phyloP scores from a whole-genome alignment of 2,888 invertebrate genomes.

The Amorpha juglandis region DNA sequence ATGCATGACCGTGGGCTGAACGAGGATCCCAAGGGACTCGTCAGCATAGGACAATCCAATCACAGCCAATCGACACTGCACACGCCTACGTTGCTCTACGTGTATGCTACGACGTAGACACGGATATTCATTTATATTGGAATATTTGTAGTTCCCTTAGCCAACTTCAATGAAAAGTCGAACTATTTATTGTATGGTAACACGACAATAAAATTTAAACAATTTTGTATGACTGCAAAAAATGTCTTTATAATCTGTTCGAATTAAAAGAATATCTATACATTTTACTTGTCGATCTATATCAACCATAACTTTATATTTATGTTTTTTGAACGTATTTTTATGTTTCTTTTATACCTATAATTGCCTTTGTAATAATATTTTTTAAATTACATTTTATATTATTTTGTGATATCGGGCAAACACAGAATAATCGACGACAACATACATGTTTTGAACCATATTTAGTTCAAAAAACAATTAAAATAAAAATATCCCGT shows the following conservation, averaged over 20 bases:
- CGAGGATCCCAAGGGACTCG: slow-evolving; percentile 84
- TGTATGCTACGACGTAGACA: slow-evolving; percentile 33
- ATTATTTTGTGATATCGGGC: not conserved
- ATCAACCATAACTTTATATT: no score
- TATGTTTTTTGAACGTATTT: no score
- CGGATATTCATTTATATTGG: no score
- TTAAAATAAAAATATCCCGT: not conserved
- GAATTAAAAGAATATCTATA: no score
- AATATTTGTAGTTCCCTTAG: not conserved
- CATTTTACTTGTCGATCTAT: no score
- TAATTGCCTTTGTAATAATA: no score
- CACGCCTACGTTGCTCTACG: slow-evolving; percentile 62
- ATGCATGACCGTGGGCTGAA: slow-evolving; percentile 64
- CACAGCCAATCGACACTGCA: slow-evolving; percentile 71
- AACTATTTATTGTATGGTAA: no score
- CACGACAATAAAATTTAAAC: no score
- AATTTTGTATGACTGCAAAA: no score
- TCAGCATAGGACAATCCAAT: slow-evolving; percentile 86
- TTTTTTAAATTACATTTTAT: no score
- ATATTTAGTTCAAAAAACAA: not conserved
- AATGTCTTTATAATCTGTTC: no score
- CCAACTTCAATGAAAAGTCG: not conserved
- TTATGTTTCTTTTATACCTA: no score
- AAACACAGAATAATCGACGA: not conserved
- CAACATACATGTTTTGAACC: not conserved